Percentiles rank a stretch among this genome's conserved stretches.
phyloP scores from a whole-genome alignment of 2,113 vertebrate species.

The Chloebia gouldiae region DNA sequence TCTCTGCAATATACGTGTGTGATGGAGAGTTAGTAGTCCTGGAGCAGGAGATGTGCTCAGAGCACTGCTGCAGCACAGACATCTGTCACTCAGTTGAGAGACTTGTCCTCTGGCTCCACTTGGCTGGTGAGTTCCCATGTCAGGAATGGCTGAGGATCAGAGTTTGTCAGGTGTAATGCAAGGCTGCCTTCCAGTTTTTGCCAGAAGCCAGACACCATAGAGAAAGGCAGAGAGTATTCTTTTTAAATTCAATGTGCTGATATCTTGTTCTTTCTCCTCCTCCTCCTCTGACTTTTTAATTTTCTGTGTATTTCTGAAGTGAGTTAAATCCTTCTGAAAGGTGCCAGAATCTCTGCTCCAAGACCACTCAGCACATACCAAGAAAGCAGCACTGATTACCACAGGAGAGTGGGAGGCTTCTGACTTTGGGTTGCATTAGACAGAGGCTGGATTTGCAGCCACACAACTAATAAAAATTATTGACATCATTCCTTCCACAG shows the following conservation, averaged over 20 bases:
- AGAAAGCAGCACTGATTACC: neutral
- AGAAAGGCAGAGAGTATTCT: slow-evolving; percentile 5
- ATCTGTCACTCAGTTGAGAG: neutral
- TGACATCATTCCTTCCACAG: neutral
- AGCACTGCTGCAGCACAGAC: neutral
- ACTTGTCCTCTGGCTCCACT: neutral
- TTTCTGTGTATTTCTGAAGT: slow-evolving; percentile 20
- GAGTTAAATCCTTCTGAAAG: neutral
- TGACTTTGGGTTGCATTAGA: neutral
- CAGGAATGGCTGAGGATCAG: slow-evolving; percentile 5
- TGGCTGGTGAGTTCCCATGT: neutral
- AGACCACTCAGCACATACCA: neutral
- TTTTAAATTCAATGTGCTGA: slow-evolving; percentile 22
- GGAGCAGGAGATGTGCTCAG: neutral
- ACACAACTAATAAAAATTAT: neutral
- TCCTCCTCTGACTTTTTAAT: neutral
- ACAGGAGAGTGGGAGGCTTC: neutral
- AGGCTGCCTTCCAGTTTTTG: neutral
- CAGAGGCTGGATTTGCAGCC: neutral
- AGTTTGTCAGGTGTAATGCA: slow-evolving; percentile 8
- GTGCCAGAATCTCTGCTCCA: neutral
- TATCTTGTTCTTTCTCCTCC: neutral
- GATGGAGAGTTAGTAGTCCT: neutral
- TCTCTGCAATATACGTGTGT: neutral
- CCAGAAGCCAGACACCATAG: neutral